A percentile compares a stretch with the other conserved stretches of the same genome.
These are phyloP conservation scores for Nyctibius bracteatus DNA, from an alignment of 2,113 vertebrate genomes.

Conservation along the genomic window DNA sequence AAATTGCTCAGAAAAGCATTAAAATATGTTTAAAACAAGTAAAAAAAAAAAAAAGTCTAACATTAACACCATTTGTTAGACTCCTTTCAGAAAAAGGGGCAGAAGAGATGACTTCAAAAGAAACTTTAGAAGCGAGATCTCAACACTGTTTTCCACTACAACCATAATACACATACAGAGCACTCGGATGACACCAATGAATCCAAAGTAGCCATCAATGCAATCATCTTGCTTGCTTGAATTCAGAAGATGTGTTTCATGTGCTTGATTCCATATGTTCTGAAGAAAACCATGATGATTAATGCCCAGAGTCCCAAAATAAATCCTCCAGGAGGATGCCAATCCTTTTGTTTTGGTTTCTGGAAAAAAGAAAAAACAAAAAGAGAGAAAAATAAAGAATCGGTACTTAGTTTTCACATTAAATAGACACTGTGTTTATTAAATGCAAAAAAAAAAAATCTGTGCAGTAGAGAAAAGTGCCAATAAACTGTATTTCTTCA, in stretches of 20 bases:
- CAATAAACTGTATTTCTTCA: background rate
- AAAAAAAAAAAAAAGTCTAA: background rate
- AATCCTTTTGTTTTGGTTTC: constrained; percentile 97
- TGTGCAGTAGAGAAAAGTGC: background rate
- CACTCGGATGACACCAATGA: background rate
- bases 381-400: background rate
- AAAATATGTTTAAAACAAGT: background rate
- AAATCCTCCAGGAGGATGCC: constrained; percentile 98
- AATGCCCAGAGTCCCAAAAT: constrained; percentile 96
- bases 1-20: background rate
- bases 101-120: background rate
- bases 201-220: background rate
- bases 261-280: constrained; percentile 94
- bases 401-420: background rate
- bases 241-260: constrained; percentile 95
- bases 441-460: background rate
- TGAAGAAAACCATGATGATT: constrained; percentile 96
- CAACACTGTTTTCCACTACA: background rate
- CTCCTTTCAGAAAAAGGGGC: background rate
- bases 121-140: background rate
- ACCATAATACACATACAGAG: background rate
- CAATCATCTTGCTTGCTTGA: background rate
- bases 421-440: background rate
- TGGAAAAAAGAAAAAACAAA: constrained; percentile 51
- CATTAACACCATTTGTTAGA: background rate